Evolutionary conservation across 2,113 vertebrate species (phyloP), one percentile per base, ranked within the genome.

Genomic region (Lutjanus erythropterus): DNA sequence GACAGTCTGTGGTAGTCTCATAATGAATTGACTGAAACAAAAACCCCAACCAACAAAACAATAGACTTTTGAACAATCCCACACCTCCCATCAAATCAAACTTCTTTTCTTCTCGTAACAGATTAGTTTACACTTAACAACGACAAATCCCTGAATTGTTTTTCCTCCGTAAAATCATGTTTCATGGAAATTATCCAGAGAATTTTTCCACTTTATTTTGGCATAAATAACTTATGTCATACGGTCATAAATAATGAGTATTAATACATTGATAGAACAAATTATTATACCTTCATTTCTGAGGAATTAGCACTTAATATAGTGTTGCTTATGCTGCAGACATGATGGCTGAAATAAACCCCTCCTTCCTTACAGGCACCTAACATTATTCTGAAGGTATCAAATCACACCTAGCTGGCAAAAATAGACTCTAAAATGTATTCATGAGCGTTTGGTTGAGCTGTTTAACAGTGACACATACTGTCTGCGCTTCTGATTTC

Each of bases 391-490:
- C 61, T 19, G 6, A 46, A 5, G 10, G 0, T 29, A 42, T n/a
- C 4, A 11, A 55, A 42, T 42, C 23, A 21, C 37, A 44, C 52
- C 19, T 21, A 23, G 5, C 49, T 31, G 68, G 9, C 18, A 70
- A 41, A 50, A 29, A 19, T 9, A 29, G 6, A 53, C 39, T 19
- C 37, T 14, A 31, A 31, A 15, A 31, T 44, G 37, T 56, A 10
- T 58, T 44, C 19, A 12, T 21, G 35, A 11, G 19, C 1, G 12
- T 52, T 37, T 25, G 75, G 37, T 67, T 15, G 44, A 73, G 67
- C 35, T 37, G 19, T 18, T 74, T 59, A 80, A 39, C 52, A 25
- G 52, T 47, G 59, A 74, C 68, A 81, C 71, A 49, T 41, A 33
- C 37, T 47, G 55, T 81, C 60, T 52, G 52, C 33, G 56, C 56